phyloP scores from a whole-genome alignment of 2,113 vertebrate species.

The Falco punctatus region DNA sequence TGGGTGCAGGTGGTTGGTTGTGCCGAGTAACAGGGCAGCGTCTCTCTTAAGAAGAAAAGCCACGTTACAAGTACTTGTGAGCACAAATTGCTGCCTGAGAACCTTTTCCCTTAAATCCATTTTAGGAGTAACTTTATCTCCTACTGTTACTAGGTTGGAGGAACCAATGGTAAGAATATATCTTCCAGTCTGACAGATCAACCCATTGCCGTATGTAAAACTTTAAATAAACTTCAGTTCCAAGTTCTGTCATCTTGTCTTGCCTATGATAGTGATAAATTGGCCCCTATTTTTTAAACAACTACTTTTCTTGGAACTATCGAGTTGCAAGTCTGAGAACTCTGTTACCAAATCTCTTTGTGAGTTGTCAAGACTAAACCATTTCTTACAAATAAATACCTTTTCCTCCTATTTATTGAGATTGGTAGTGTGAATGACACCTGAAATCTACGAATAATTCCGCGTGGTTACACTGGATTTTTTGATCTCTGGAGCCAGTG shows the following conservation, averaged over 20 bases:
- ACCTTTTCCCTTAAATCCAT: neutral
- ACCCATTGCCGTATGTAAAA: slow-evolving; percentile 81
- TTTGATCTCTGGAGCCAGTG: neutral
- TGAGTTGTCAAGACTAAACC: neutral
- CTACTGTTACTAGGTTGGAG: slow-evolving; percentile 80
- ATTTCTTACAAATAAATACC: neutral
- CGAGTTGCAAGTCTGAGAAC: neutral
- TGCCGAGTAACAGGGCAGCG: slow-evolving; percentile 6
- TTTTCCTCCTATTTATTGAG: neutral
- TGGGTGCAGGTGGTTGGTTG: neutral
- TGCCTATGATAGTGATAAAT: slow-evolving; percentile 68
- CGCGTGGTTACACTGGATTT: neutral
- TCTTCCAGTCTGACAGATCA: slow-evolving; percentile 79
- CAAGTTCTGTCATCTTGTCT: slow-evolving; percentile 69
- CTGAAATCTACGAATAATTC: neutral
- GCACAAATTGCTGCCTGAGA: neutral
- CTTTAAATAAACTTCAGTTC: slow-evolving; percentile 67
- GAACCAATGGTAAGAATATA: slow-evolving; percentile 77
- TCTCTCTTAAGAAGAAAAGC: slow-evolving; percentile 1
- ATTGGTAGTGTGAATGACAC: neutral
- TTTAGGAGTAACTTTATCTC: slow-evolving; percentile 75
- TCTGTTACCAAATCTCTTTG: neutral
- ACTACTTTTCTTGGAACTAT: slow-evolving; percentile 40
- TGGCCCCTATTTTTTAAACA: slow-evolving; percentile 55
- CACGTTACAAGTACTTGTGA: neutral